Percentiles rank a stretch among this genome's conserved stretches.
phyloP scores from a whole-genome alignment of 2,113 vertebrate species.

The Diglossa brunneiventris region DNA sequence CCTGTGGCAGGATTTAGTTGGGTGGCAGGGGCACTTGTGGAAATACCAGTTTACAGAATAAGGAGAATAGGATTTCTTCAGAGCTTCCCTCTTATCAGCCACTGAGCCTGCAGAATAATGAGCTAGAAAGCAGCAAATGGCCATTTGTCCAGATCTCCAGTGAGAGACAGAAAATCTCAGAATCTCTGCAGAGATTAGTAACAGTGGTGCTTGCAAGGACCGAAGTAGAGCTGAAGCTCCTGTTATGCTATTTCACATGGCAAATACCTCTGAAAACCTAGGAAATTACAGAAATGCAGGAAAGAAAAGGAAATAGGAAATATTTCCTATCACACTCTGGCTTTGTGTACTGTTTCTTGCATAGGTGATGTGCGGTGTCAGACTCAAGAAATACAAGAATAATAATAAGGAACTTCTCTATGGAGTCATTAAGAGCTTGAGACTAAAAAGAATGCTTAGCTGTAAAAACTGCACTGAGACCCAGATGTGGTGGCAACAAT shows the following conservation, averaged over 20 bases:
- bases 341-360: background rate
- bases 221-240: background rate
- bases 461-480: background rate
- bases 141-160: background rate
- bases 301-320: too few species aligned
- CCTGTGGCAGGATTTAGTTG: background rate
- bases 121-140: background rate
- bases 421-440: background rate
- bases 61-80: background rate
- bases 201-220: too few species aligned
- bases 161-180: background rate
- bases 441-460: background rate
- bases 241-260: background rate
- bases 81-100: background rate
- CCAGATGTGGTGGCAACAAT: background rate
- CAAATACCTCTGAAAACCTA: background rate
- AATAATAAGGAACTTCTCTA: background rate
- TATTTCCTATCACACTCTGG: background rate
- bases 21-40: background rate
- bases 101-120: background rate
- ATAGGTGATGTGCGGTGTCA: background rate
- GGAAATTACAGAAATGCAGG: background rate
- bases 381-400: background rate
- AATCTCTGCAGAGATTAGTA: background rate
- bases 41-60: background rate